These are phyloP conservation scores for Pelobates cultripes DNA, from an alignment of 2,797 vertebrate species.

Conservation along the genomic window DNA sequence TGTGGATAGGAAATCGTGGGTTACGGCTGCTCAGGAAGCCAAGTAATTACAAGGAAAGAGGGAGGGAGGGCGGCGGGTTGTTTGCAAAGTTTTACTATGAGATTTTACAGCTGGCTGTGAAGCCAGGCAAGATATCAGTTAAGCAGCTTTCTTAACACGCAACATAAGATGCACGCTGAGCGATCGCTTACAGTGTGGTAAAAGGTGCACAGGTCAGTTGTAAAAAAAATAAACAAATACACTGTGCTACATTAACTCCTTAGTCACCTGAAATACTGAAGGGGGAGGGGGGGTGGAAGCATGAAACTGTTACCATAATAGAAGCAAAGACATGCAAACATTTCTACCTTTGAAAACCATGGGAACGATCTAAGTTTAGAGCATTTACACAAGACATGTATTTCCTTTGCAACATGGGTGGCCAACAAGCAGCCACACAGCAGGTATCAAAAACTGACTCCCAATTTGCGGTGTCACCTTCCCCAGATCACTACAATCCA, in stretches of 20 bases:
- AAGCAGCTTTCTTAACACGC: slow-evolving; percentile 55
- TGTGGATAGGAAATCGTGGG: slow-evolving; percentile 41
- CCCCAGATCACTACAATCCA: no score
- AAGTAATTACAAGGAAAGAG: slow-evolving; percentile 44
- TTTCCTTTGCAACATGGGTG: no score
- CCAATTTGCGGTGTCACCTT: no score
- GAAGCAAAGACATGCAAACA: no score
- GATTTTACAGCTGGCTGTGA: slow-evolving; percentile 63
- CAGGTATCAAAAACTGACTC: no score
- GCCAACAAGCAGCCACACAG: no score
- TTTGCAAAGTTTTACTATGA: slow-evolving; percentile 57
- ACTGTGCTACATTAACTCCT: slow-evolving; percentile 9
- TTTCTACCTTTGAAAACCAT: no score
- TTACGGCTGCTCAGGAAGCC: slow-evolving; percentile 43
- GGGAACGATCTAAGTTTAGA: no score
- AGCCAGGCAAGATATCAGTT: slow-evolving; percentile 45
- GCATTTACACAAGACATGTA: no score
- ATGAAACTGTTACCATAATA: no score
- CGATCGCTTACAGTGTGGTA: slow-evolving; percentile 44
- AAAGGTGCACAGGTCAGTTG: slow-evolving; percentile 37
- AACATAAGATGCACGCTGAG: slow-evolving; percentile 31
- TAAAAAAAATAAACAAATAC: neutral
- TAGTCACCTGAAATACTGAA: neutral
- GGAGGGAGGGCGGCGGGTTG: slow-evolving; percentile 26
- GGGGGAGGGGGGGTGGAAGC: no score